A percentile compares a stretch with the other conserved stretches of the same genome.
Conservation (phyloP, 2,888 invertebrate genomes). For the Limenitis camilla region DNA sequence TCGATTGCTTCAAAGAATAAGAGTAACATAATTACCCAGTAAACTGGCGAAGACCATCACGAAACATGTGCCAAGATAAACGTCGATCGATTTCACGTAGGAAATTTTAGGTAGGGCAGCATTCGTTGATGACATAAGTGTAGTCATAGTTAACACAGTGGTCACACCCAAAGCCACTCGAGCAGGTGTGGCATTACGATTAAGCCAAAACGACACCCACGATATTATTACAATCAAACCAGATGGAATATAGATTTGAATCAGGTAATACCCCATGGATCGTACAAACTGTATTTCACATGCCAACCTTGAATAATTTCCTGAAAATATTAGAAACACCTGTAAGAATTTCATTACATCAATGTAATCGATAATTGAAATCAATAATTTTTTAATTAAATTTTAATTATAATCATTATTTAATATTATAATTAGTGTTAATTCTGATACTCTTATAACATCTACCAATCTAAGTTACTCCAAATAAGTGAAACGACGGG, state of each 20-base stretch:
- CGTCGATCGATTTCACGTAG: slow-evolving; percentile 98
- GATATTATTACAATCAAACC: slow-evolving; percentile 97
- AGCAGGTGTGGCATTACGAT: slow-evolving; percentile 95
- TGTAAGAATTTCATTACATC: not conserved
- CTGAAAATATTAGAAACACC: slow-evolving; percentile 61
- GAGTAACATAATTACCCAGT: slow-evolving; percentile 80
- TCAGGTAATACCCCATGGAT: slow-evolving; percentile 98
- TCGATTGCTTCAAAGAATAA: not conserved
- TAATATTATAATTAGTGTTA: not conserved
- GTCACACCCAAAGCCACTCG: slow-evolving; percentile 95
- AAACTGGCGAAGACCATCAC: slow-evolving; percentile 99
- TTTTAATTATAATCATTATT: not conserved
- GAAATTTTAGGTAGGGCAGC: slow-evolving; percentile 98
- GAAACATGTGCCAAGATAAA: slow-evolving; percentile 97
- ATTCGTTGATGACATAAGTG: slow-evolving; percentile 96
- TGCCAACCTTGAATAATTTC: slow-evolving; percentile 96
- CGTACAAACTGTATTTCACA: slow-evolving; percentile 98
- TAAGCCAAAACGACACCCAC: slow-evolving; percentile 98
- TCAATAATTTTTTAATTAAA: not conserved
- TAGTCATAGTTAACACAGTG: slow-evolving; percentile 98
- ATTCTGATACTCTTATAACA: not conserved
- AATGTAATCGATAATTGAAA: not conserved
- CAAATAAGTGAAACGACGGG: not conserved
- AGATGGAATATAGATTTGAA: slow-evolving; percentile 98
- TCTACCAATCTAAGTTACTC: slow-evolving; percentile 2